Evolutionary conservation across 23 tunicate species (phyloP), one percentile per base, ranked within the genome.

Genomic region (Phallusia fumigata): DNA sequence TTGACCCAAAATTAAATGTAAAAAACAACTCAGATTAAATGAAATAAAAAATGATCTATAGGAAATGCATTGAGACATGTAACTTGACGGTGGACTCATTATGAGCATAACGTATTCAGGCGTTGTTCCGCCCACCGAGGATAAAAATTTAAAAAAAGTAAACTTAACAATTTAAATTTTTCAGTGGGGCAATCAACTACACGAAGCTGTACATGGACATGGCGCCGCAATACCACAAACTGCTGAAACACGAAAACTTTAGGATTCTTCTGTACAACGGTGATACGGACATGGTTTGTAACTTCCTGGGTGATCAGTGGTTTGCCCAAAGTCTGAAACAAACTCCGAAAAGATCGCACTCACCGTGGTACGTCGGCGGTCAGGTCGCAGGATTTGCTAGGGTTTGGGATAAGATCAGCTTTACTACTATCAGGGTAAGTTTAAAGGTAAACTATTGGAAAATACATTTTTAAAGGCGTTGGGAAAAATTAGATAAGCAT

Each of bases 231-330:
- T 91, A 86, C 81, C 49, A 86, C 26, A 64, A 79, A 15, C 53
- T 91, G 0, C 64, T 82, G 77, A 77, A 81, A 45, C 50, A 86
- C 35, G 12, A 33, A 19, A 58, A 83, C 49, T 40, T 91, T 15
- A 81, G 88, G 45, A 76, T 81, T 77, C 86, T 90, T 3, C 77
- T 90, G 0, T 90, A 90, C 65, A 90, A 90, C 75, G 95, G 96
- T 36, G 96, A 91, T 84, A 91, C 96, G 8, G 96, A 91, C 77
- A 91, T 91, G 96, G 96, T 87, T 36, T 86, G 90, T 69, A 91
- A 91, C 77, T 91, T 91, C 78, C 84, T 91, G 0, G 90, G 96
- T 30, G 96, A 91, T 72, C 81, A 91, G 72, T 91, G 90, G 90
- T 91, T 91, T 77, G 96, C 87, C 8, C 82, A 82, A 24, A 58